phyloP scores from a whole-genome alignment of 2,888 invertebrate genomes.

The Macrosoma leucophasiata region DNA sequence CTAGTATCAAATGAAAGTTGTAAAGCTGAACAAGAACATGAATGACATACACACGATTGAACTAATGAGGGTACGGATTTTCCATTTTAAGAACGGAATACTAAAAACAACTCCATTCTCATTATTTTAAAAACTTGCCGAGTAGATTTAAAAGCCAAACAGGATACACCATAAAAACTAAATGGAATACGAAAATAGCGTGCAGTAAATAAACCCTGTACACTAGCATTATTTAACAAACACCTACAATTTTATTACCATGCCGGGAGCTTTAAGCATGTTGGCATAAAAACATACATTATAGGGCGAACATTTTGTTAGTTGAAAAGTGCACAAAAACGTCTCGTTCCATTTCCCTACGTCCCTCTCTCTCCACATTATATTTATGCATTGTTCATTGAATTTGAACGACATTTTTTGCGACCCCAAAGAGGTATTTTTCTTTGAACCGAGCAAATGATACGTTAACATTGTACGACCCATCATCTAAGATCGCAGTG shows the following conservation, averaged over 20 bases:
- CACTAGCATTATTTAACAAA: neutral
- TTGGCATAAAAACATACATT: conserved; percentile 31
- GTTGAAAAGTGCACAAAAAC: conserved; percentile 37
- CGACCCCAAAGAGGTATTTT: conserved; percentile 29
- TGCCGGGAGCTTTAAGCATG: conserved; percentile 9
- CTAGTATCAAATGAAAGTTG: too few species aligned
- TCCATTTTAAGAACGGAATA: too few species aligned
- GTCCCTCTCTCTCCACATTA: conserved; percentile 26
- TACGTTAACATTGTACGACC: conserved; percentile 34
- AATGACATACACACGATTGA: too few species aligned
- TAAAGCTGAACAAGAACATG: too few species aligned
- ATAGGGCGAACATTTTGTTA: conserved; percentile 28
- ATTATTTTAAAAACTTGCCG: too few species aligned
- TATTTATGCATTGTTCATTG: conserved; percentile 43
- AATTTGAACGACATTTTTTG: conserved; percentile 37
- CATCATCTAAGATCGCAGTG: conserved; percentile 16
- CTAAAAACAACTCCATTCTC: too few species aligned
- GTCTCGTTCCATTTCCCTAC: conserved; percentile 25
- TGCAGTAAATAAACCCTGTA: neutral
- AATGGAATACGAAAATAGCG: conserved; percentile 1
- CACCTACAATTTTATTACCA: conserved; percentile 14
- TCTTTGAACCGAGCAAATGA: conserved; percentile 37
- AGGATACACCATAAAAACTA: too few species aligned
- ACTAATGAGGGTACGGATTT: too few species aligned
- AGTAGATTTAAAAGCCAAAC: too few species aligned